These are phyloP conservation scores for Peromyscus californicus DNA, from an alignment of 2,113 vertebrate genomes.

Conservation along the genomic window DNA sequence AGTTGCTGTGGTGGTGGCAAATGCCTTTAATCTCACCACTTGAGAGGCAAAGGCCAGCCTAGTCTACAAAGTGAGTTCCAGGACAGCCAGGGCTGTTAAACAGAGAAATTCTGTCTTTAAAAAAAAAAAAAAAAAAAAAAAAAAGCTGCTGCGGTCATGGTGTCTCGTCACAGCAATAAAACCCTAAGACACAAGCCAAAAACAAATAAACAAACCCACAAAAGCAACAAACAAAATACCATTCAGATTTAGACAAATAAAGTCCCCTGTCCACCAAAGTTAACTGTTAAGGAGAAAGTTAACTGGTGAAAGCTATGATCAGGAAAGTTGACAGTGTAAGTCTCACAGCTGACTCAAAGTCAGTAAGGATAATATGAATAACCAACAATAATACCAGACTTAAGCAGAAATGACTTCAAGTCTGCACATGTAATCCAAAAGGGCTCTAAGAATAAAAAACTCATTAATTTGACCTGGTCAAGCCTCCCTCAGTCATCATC, in stretches of 20 bases:
- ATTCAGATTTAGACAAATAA: constrained; percentile 34
- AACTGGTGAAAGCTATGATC: background rate
- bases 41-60: too few relatives aligned
- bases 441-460: background rate
- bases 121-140: too few relatives aligned
- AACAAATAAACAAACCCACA: background rate
- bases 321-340: background rate
- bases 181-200: background rate
- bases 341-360: background rate
- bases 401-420: constrained; percentile 45
- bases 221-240: background rate
- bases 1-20: too few relatives aligned
- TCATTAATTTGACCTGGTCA: constrained; percentile 18
- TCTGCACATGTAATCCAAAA: constrained; percentile 44
- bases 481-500: background rate
- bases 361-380: background rate
- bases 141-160: background rate
- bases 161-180: background rate
- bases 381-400: background rate
- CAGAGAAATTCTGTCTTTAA: too few relatives aligned
- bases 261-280: background rate
- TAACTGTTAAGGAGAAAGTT: background rate
- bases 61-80: too few relatives aligned
- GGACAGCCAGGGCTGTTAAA: too few relatives aligned
- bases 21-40: too few relatives aligned